Evolutionary conservation across 2,113 vertebrate species (phyloP).

Genomic region (Callaeas wilsoni): DNA sequence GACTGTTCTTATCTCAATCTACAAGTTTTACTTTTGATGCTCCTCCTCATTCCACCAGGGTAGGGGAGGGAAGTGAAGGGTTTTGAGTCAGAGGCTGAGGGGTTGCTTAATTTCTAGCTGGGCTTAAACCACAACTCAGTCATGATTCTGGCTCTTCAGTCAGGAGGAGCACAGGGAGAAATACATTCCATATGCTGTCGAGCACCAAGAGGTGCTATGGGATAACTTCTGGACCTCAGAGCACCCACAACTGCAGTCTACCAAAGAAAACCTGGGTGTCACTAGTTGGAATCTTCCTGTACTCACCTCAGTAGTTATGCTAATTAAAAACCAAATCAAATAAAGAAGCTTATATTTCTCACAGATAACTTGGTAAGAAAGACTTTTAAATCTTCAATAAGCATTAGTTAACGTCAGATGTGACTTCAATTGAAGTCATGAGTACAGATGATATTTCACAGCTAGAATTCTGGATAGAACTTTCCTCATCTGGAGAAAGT

Average conservation of each 20-base stretch:
- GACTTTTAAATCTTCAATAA: not conserved
- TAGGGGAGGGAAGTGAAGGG: accelerated
- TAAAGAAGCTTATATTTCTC: not conserved
- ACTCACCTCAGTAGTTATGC: not conserved
- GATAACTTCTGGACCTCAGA: not conserved
- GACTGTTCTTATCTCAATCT: not conserved
- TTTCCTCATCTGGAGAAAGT: not conserved
- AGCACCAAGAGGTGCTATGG: not conserved
- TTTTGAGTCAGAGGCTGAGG: not conserved
- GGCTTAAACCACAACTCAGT: not conserved
- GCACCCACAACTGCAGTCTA: not conserved
- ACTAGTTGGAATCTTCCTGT: not conserved
- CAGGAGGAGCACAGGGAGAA: not conserved
- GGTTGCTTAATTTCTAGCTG: not conserved
- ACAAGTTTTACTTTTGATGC: not conserved
- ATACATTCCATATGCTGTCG: not conserved
- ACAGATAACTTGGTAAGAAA: not conserved
- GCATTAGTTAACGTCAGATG: not conserved
- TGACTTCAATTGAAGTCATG: not conserved
- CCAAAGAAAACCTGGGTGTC: not conserved
- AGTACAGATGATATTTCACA: not conserved
- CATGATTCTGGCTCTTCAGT: not conserved
- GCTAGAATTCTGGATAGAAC: not conserved
- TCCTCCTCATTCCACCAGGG: not conserved
- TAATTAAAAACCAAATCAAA: not conserved